These are phyloP conservation scores for Brachionus asplanchnoidis DNA, from an alignment of 1,140 invertebrate genomes.

Conservation along the genomic window DNA sequence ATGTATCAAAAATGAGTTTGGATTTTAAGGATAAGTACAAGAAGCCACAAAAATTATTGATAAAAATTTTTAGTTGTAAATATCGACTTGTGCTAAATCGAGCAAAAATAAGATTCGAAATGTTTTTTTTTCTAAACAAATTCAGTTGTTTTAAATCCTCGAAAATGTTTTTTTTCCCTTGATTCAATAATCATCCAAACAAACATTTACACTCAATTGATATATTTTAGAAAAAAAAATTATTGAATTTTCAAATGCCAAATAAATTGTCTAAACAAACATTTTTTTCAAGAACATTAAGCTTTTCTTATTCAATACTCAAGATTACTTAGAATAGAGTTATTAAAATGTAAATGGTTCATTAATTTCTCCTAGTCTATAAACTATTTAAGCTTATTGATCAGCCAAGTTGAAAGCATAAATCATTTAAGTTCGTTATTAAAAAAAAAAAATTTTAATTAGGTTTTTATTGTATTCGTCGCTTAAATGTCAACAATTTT, in stretches of 20 bases:
- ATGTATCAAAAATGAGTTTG: neutral
- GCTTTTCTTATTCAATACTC: neutral
- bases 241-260: neutral
- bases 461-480: neutral
- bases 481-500: neutral
- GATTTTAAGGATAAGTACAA: neutral
- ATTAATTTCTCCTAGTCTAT: neutral
- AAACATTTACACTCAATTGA: neutral
- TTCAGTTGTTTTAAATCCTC: neutral
- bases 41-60: neutral
- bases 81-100: neutral
- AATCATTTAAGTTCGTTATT: slow-evolving; percentile 4
- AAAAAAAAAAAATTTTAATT: neutral
- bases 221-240: neutral
- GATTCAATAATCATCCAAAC: neutral
- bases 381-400: neutral
- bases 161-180: neutral
- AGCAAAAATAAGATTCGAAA: neutral
- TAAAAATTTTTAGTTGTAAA: neutral
- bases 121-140: neutral
- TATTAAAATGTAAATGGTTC: neutral
- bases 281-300: neutral
- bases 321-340: neutral
- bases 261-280: neutral
- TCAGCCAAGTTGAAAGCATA: neutral